A percentile compares a stretch with the other conserved stretches of the same genome.
Evolutionary conservation across 2,888 invertebrate species (phyloP).

Genomic region (Bibio marci): DNA sequence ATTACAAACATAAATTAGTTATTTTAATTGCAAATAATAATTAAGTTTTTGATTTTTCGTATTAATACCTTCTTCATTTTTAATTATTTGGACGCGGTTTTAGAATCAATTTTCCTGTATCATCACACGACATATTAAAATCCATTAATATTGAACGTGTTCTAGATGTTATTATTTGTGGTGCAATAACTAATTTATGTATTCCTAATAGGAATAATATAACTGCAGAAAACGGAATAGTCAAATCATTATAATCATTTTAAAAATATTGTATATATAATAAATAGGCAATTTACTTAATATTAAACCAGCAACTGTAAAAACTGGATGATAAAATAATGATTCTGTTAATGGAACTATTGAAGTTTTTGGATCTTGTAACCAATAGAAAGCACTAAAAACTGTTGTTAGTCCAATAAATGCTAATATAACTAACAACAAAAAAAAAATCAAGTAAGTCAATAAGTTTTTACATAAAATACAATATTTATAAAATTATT

Average conservation of each 20-base stretch:
- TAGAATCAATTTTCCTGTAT: slow-evolving; percentile 86
- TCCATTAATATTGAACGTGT: slow-evolving; percentile 80
- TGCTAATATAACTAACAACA: slow-evolving; percentile 59
- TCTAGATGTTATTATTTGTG: slow-evolving; percentile 85
- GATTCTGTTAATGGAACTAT: slow-evolving; percentile 82
- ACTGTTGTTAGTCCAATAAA: slow-evolving; percentile 81
- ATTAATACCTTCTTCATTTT: no score
- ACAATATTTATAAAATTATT: background rate
- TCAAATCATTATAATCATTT: no score
- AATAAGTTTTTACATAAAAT: slow-evolving; percentile 2
- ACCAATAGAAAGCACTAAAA: slow-evolving; percentile 91
- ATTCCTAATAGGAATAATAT: slow-evolving; percentile 81
- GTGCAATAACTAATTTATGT: slow-evolving; percentile 90
- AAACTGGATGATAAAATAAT: slow-evolving; percentile 84
- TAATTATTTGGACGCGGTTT: slow-evolving; percentile 58
- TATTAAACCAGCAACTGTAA: slow-evolving; percentile 71
- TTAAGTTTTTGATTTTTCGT: no score
- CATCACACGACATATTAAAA: slow-evolving; percentile 97
- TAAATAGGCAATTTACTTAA: slow-evolving; percentile 63
- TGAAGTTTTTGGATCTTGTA: slow-evolving; percentile 86
- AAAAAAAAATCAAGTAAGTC: slow-evolving; percentile 2
- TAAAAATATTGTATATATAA: no score
- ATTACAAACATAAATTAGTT: no score
- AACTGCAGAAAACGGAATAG: slow-evolving; percentile 33
- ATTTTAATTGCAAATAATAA: no score